Evolutionary conservation across 1,140 invertebrate genomes (phyloP).

Genomic region (Platyscapa corneri): DNA sequence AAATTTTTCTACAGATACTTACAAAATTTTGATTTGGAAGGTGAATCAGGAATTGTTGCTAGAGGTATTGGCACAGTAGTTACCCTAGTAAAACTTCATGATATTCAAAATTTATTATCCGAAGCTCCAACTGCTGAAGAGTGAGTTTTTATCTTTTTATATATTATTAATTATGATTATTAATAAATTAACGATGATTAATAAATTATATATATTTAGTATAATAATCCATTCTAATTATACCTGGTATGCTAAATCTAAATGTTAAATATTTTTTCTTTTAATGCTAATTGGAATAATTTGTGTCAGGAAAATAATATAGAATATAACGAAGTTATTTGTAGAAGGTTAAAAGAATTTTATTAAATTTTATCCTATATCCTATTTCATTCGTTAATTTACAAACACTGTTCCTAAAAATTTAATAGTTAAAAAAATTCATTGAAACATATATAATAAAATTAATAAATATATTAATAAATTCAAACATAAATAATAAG

Average conservation of each 20-base stretch:
- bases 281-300: not conserved
- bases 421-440: not conserved
- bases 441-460: too few species aligned
- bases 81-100: conserved; percentile 79
- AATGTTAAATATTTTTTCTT: too few species aligned
- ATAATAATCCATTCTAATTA: too few species aligned
- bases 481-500: not conserved
- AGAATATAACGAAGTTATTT: not conserved
- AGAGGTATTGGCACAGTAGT: conserved; percentile 95
- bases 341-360: not conserved
- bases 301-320: not conserved
- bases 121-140: conserved; percentile 76
- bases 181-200: not conserved
- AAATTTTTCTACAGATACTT: conserved; percentile 79
- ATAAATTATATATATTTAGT: not conserved
- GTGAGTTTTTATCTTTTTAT: conserved; percentile 73
- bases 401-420: not conserved
- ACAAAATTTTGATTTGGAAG: conserved; percentile 97
- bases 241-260: too few species aligned
- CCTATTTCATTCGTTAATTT: not conserved
- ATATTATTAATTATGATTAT: not conserved
- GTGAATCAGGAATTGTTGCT: conserved; percentile 95
- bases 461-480: too few species aligned
- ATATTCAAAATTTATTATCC: conserved; percentile 64
- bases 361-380: not conserved